Evolutionary conservation across 2,888 invertebrate species (phyloP).

Genomic region (Mamestra brassicae): DNA sequence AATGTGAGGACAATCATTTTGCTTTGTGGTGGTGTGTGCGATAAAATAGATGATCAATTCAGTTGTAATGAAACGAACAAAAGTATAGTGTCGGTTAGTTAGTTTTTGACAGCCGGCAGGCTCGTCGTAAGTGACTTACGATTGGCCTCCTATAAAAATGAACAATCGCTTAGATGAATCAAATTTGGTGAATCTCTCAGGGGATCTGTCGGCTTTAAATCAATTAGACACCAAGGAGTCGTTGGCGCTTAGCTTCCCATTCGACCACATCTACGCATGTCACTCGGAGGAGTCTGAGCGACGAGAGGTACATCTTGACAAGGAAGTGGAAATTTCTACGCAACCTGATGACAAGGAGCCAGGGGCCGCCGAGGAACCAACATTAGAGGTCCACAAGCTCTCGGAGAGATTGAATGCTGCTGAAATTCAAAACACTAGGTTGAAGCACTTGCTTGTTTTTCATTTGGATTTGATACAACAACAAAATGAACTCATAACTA

Average conservation of each 20-base stretch:
- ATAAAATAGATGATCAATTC: slow-evolving; percentile 69
- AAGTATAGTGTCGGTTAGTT: slow-evolving; percentile 80
- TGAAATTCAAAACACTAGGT: slow-evolving; percentile 92
- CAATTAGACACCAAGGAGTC: slow-evolving; percentile 89
- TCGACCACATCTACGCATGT: slow-evolving; percentile 94
- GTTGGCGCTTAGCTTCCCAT: slow-evolving; percentile 91
- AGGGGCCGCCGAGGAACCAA: slow-evolving; percentile 59
- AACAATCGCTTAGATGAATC: slow-evolving; percentile 89
- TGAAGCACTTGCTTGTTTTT: slow-evolving; percentile 95
- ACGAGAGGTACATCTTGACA: slow-evolving; percentile 80
- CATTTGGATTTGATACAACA: slow-evolving; percentile 97
- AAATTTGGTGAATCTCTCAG: slow-evolving; percentile 88
- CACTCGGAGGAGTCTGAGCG: slow-evolving; percentile 85
- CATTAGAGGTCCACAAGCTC: slow-evolving; percentile 72
- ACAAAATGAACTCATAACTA: slow-evolving; percentile 95
- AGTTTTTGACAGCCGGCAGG: slow-evolving; percentile 88
- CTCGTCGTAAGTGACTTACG: slow-evolving; percentile 82
- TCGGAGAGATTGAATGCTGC: slow-evolving; percentile 82
- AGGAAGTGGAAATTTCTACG: slow-evolving; percentile 83
- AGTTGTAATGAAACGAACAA: slow-evolving; percentile 85
- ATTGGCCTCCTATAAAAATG: slow-evolving; percentile 85
- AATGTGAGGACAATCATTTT: slow-evolving; percentile 68
- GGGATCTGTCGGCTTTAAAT: slow-evolving; percentile 83
- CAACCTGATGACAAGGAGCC: slow-evolving; percentile 77
- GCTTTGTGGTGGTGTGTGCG: slow-evolving; percentile 66